These are phyloP conservation scores for Galendromus occidentalis DNA, from an alignment of 1,140 invertebrate genomes.

Conservation along the genomic window DNA sequence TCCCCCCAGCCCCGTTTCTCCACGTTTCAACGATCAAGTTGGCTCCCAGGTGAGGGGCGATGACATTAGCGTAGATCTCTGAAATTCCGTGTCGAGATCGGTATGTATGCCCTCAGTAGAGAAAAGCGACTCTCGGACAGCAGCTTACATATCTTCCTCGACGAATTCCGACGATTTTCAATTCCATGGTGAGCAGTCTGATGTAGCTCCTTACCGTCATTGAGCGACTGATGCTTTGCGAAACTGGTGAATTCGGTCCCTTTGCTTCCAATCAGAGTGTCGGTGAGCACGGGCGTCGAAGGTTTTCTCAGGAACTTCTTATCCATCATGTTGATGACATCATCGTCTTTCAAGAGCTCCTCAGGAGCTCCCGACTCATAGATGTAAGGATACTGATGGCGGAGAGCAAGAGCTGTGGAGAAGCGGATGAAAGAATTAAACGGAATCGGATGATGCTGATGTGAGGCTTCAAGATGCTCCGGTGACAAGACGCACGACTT, in stretches of 20 bases:
- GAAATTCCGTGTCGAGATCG: no score
- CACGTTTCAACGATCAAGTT: conserved; percentile 64
- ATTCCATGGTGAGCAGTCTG: no score
- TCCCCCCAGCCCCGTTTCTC: conserved; percentile 50
- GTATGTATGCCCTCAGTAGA: no score
- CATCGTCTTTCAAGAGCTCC: neutral
- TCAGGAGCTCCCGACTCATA: conserved; percentile 1
- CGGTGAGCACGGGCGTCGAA: neutral
- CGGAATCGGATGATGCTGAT: no score
- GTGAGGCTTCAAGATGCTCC: no score
- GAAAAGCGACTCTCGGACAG: no score
- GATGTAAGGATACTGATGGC: conserved; percentile 4
- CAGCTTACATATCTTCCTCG: no score
- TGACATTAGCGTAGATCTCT: conserved; percentile 62
- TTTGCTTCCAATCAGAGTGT: neutral
- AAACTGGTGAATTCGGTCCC: neutral
- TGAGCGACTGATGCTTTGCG: neutral
- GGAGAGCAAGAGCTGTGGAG: neutral
- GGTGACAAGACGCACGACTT: no score
- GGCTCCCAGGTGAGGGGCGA: conserved; percentile 46
- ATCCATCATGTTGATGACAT: neutral
- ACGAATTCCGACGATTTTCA: no score
- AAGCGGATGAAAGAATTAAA: no score
- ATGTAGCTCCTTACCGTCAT: neutral
- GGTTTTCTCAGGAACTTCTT: neutral